phyloP scores from a whole-genome alignment of 2,797 vertebrate genomes.

The Novumbra hubbsi region DNA sequence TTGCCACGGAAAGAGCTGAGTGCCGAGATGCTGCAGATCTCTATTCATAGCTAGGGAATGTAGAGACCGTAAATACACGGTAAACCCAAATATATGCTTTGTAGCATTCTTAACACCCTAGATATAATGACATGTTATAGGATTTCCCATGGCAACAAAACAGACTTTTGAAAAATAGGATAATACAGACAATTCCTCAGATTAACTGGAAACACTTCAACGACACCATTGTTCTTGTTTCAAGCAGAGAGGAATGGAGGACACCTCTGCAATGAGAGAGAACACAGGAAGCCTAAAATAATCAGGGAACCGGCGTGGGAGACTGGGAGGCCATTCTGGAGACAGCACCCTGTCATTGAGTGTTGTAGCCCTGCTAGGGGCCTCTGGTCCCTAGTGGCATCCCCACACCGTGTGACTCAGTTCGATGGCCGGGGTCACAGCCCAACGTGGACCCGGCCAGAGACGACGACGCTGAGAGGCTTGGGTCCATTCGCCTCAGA shows the following conservation, averaged over 20 bases:
- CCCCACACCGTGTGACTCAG: not conserved
- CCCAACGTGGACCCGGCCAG: not conserved
- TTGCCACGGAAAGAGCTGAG: not conserved
- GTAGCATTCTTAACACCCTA: not conserved
- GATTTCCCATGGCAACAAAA: not conserved
- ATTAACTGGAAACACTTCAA: not conserved
- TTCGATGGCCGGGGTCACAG: not conserved
- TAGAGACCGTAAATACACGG: not conserved
- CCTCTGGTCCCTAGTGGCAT: not conserved
- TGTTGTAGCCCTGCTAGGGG: not conserved
- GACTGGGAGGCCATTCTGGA: constrained; percentile 15
- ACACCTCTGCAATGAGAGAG: not conserved
- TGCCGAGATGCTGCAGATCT: not conserved
- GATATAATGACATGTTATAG: not conserved
- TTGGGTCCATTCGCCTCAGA: too few species aligned
- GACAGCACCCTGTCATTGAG: constrained; percentile 24
- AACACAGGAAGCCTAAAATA: not conserved
- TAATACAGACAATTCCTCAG: not conserved
- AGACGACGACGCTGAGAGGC: too few species aligned
- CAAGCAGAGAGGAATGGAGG: not conserved
- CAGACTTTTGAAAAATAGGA: not conserved
- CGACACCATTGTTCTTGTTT: not conserved
- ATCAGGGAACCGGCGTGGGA: not conserved
- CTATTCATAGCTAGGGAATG: not conserved
- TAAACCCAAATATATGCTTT: not conserved